Evolutionary conservation across 2,888 invertebrate genomes (phyloP).

Genomic region (Scotopteryx bipunctaria): DNA sequence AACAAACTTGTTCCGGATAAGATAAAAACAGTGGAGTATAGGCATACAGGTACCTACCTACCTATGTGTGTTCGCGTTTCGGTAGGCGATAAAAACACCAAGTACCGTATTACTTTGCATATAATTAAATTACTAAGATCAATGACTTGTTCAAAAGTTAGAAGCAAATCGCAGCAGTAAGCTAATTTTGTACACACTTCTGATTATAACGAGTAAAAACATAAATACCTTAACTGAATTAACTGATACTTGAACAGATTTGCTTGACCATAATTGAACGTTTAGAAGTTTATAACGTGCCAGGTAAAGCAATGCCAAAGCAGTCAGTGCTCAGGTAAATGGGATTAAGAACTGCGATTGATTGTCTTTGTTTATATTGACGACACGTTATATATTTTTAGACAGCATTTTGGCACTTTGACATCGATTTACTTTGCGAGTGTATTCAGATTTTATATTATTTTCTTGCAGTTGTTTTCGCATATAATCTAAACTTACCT

Average conservation of each 20-base stretch:
- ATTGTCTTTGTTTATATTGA: slow-evolving; percentile 27
- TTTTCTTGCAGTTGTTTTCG: slow-evolving; percentile 23
- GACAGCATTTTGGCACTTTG: slow-evolving; percentile 23
- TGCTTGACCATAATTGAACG: not conserved
- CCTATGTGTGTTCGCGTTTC: slow-evolving; percentile 44
- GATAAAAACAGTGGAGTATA: slow-evolving; percentile 69
- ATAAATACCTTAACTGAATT: not conserved
- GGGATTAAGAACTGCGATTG: not conserved
- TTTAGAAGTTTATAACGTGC: not conserved
- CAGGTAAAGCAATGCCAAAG: slow-evolving; percentile 4
- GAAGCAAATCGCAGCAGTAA: slow-evolving; percentile 5
- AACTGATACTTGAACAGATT: not conserved
- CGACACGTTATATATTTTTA: slow-evolving; percentile 24
- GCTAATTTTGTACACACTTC: slow-evolving; percentile 5
- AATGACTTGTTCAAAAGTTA: slow-evolving; percentile 23
- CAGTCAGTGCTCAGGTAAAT: not conserved
- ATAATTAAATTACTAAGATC: slow-evolving; percentile 19
- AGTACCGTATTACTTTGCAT: slow-evolving; percentile 23
- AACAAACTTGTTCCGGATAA: slow-evolving; percentile 82
- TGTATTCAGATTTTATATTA: slow-evolving; percentile 25
- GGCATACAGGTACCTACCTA: slow-evolving; percentile 38
- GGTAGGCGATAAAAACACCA: slow-evolving; percentile 52
- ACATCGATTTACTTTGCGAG: slow-evolving; percentile 26
- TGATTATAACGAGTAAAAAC: not conserved
- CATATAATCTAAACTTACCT: slow-evolving; percentile 77